These are phyloP conservation scores for Edolisoma coerulescens DNA, from an alignment of 2,113 vertebrate genomes.

Conservation along the genomic window DNA sequence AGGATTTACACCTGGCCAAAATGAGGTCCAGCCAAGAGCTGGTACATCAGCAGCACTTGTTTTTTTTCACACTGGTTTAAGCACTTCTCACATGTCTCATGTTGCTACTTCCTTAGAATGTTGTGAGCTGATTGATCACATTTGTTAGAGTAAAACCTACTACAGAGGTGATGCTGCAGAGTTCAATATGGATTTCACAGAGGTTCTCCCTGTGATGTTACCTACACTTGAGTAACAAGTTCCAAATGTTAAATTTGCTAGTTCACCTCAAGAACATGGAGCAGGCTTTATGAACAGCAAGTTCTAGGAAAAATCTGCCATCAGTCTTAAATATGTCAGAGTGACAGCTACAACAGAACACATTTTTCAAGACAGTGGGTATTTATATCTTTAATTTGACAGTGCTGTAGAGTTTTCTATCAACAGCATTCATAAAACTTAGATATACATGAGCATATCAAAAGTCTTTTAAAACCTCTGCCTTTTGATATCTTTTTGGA, in stretches of 20 bases:
- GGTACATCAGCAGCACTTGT: not conserved
- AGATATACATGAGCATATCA: not conserved
- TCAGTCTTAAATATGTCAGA: not conserved
- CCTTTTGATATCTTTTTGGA: not conserved
- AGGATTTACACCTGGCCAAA: not conserved
- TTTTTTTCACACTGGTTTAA: accelerated
- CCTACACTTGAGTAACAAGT: not conserved
- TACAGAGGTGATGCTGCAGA: accelerated
- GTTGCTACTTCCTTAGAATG: not conserved
- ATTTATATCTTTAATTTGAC: not conserved
- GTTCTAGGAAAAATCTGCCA: not conserved
- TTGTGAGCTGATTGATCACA: not conserved
- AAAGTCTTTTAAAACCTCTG: not conserved
- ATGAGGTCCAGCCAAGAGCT: not conserved
- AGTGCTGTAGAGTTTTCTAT: not conserved
- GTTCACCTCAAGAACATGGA: not conserved
- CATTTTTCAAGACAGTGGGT: not conserved
- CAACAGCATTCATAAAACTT: not conserved
- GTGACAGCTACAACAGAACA: not conserved
- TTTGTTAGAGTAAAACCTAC: not conserved
- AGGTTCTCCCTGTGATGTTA: not conserved
- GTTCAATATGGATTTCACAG: not conserved
- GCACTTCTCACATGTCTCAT: accelerated
- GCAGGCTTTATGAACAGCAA: not conserved
- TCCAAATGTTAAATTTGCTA: not conserved